phyloP scores from a whole-genome alignment of 1,140 invertebrate genomes.

The Zaprionus africanus region DNA sequence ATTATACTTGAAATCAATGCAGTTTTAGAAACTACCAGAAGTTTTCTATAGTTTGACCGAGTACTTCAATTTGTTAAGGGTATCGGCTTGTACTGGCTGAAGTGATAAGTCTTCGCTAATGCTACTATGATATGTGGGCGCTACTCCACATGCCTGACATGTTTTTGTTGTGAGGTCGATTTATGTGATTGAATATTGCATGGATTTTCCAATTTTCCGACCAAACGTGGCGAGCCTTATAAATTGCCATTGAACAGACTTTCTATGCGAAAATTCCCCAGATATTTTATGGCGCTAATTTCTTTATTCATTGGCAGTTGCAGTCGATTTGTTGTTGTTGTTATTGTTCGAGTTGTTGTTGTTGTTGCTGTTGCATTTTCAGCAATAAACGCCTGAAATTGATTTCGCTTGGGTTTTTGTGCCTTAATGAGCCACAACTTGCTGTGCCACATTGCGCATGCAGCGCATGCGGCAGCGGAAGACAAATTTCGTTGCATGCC shows the following conservation, averaged over 20 bases:
- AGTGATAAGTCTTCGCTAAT: neutral
- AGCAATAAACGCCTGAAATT: slow-evolving; percentile 52
- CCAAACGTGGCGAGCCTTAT: slow-evolving; percentile 42
- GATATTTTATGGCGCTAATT: slow-evolving; percentile 65
- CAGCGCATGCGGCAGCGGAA: slow-evolving; percentile 65
- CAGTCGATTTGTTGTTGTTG: slow-evolving; percentile 6
- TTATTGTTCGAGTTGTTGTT: neutral
- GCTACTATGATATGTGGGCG: neutral
- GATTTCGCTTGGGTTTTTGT: slow-evolving; percentile 22
- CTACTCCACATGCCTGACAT: neutral
- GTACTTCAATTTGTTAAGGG: neutral
- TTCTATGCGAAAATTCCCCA: slow-evolving; percentile 39
- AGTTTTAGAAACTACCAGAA: neutral
- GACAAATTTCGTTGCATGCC: slow-evolving; percentile 80
- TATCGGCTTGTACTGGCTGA: neutral
- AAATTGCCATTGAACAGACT: slow-evolving; percentile 41
- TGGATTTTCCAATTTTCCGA: slow-evolving; percentile 43
- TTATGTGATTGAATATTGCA: slow-evolving; percentile 44
- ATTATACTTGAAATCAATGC: neutral
- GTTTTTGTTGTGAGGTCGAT: slow-evolving; percentile 18
- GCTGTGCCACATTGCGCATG: slow-evolving; percentile 58
- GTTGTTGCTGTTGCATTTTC: slow-evolving; percentile 35
- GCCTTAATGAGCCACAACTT: slow-evolving; percentile 41
- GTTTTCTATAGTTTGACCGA: neutral
- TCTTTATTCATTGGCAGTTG: slow-evolving; percentile 70